Conservation (phyloP, 1,140 invertebrate genomes). For the Sycophaga agraensis region DNA sequence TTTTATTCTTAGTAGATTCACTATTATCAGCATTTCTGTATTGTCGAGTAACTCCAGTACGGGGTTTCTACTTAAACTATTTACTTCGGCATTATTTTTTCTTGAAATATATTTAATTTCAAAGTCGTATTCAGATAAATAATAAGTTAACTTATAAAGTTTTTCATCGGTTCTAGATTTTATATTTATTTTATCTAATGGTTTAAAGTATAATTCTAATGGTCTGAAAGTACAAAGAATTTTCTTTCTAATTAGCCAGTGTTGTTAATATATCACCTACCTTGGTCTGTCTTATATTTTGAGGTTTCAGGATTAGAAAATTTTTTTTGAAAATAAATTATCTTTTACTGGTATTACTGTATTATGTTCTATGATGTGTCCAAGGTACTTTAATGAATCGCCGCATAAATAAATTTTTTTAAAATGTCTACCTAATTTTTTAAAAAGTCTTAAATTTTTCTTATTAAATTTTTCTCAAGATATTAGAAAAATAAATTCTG, state of each 20-base stretch:
- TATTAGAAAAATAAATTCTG: neutral
- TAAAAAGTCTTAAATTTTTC: constrained; percentile 11
- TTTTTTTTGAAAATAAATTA: constrained; percentile 22
- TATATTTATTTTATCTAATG: constrained; percentile 6
- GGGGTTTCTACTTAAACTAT: constrained; percentile 8
- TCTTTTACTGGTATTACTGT: constrained; percentile 27
- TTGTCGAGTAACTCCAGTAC: neutral
- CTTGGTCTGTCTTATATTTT: constrained; percentile 11
- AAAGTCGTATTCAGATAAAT: constrained; percentile 6
- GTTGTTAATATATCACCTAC: neutral
- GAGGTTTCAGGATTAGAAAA: constrained; percentile 14
- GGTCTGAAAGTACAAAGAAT: neutral
- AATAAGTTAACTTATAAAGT: neutral
- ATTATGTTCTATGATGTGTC: constrained; percentile 30
- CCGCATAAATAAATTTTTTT: constrained; percentile 26
- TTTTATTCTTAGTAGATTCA: neutral
- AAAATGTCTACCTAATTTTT: constrained; percentile 16
- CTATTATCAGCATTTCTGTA: too few relatives aligned
- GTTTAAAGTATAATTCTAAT: too few relatives aligned
- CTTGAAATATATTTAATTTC: constrained; percentile 26
- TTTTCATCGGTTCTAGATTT: constrained; percentile 3
- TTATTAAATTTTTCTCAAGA: constrained; percentile 19
- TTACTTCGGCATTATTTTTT: constrained; percentile 27
- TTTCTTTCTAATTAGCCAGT: constrained; percentile 3
- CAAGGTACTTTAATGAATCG: constrained; percentile 31